These are phyloP conservation scores for Nysson spinosus DNA, from an alignment of 2,888 invertebrate genomes.

Conservation along the genomic window DNA sequence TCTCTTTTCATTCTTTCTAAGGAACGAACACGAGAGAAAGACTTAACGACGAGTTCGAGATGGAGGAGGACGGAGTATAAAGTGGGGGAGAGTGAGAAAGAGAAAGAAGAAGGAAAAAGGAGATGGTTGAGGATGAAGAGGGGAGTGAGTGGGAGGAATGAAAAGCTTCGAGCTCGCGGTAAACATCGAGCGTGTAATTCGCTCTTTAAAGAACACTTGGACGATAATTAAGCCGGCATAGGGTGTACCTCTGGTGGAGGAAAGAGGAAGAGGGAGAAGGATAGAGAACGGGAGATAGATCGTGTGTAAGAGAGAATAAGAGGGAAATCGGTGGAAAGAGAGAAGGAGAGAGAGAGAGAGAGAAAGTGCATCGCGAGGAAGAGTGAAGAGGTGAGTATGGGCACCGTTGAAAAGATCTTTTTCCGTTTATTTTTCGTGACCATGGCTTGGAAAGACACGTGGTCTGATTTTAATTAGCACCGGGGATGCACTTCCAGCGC, in stretches of 20 bases:
- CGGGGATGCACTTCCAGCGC: constrained; percentile 58
- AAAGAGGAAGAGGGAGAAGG: constrained; percentile 22
- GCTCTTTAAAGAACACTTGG: constrained; percentile 77
- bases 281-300: constrained; percentile 16
- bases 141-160: constrained; percentile 58
- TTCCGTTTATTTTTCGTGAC: constrained; percentile 70
- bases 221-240: constrained; percentile 72
- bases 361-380: constrained; percentile 8
- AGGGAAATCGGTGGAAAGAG: constrained; percentile 10
- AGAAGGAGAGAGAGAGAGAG: constrained; percentile 14
- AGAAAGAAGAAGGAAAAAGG: constrained; percentile 18
- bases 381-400: constrained; percentile 25
- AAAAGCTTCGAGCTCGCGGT: constrained; percentile 71
- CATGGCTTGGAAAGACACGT: constrained; percentile 72
- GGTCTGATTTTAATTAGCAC: constrained; percentile 71
- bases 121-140: too few relatives aligned
- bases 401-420: constrained; percentile 71
- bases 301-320: too few relatives aligned
- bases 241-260: constrained; percentile 37
- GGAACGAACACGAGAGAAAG: constrained; percentile 6
- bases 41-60: constrained; percentile 10
- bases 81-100: constrained; percentile 2
- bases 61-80: constrained; percentile 10
- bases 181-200: constrained; percentile 77
- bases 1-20: constrained; percentile 24